These are phyloP conservation scores for Prochilodus magdalenae DNA, from an alignment of 2,113 vertebrate genomes.

Conservation along the genomic window DNA sequence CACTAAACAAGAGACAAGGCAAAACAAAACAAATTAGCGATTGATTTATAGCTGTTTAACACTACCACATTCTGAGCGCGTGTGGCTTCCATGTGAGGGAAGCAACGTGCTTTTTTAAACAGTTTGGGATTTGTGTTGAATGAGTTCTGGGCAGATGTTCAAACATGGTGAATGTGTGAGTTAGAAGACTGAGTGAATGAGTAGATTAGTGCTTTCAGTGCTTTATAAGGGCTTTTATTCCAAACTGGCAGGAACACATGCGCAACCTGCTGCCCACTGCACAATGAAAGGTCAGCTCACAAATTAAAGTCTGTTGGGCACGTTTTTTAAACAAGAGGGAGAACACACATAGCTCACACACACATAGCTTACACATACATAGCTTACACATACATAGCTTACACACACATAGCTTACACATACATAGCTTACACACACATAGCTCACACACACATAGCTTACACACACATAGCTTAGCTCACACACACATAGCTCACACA, in stretches of 20 bases:
- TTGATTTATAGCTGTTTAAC: slow-evolving; percentile 22
- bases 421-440: slow-evolving; percentile 1
- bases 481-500: not conserved
- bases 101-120: slow-evolving; percentile 3
- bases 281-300: slow-evolving; percentile 20
- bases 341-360: not conserved
- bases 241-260: not conserved
- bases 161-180: not conserved
- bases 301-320: not conserved
- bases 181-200: not conserved
- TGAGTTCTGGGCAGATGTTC: not conserved
- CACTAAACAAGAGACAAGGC: slow-evolving; percentile 10
- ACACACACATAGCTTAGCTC: no score
- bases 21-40: slow-evolving; percentile 1
- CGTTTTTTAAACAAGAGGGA: not conserved
- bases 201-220: not conserved
- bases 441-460: slow-evolving; percentile 1
- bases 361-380: slow-evolving; percentile 1
- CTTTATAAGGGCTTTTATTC: not conserved
- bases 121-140: not conserved
- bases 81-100: not conserved
- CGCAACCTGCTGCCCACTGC: not conserved
- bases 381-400: no score
- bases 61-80: not conserved
- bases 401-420: not conserved